Evolutionary conservation across 2,888 invertebrate genomes (phyloP), one percentile per base, ranked within the genome.

Genomic region (Agrotis clavis): DNA sequence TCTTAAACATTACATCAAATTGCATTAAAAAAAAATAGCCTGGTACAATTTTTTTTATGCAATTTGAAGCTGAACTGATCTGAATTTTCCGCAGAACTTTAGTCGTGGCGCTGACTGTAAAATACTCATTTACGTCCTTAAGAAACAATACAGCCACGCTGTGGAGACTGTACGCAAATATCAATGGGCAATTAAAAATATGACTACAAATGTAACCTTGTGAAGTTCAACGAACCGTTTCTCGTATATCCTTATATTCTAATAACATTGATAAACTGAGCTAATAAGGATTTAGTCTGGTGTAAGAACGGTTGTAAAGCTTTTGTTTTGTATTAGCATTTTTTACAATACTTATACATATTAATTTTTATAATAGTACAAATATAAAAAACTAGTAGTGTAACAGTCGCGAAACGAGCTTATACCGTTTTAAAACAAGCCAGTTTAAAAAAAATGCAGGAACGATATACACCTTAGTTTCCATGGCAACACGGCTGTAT

Each of bases 401-500:
- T 53, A 53, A n/a, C 30, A 48, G 11, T 53, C 16, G 60, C 50
- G 1, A 62, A 48, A 25, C 13, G 11, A 64, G 57, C 66, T 78
- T 45, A n/a, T 59, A 21, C 18, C 16, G 19, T 57, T 35, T 21
- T 35, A 48, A 18, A 30, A 48, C 19, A 63, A 54, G 50, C 67
- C 45, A 18, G 53, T 53, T 77, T 6, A 48, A 82, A 56, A 75
- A 82, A 75, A 82, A 83, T 67, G 81, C 66, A 86, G 90, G 88
- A 93, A 92, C 87, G 89, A 93, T 91, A 93, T 87, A 92, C 91
- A 94, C 94, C 93, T 94, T 91, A 81, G 82, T 83, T 81, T 88
- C 90, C 90, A 85, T 88, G 86, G 85, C 86, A 86, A 86, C 79
- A 64, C 79, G 84, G 86, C 83, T 85, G 88, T 93, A 93, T 93